Base-by-base conservation (phyloP, 2,888 invertebrate species). In the Xestia c-nigrum region DNA sequence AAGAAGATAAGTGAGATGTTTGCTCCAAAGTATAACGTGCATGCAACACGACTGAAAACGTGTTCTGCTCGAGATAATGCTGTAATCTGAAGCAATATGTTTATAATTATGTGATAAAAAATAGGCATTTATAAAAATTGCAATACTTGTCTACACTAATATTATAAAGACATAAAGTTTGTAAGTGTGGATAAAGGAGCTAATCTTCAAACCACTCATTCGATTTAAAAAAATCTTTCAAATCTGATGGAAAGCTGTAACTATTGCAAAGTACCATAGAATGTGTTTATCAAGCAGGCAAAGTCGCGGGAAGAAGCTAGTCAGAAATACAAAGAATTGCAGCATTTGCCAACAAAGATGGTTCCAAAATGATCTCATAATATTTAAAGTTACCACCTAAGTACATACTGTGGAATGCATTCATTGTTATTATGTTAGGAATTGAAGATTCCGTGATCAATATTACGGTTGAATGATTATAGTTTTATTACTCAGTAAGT, bases 1-100 rank as follows among this genome's bases (percentile, higher is more conserved):
- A 69, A 61, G 19, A 81, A 81, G 70, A 67, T 81, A 70, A 81
- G 57, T 38, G 38, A 47, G 65, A 72, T 65, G 47, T 72, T 82
- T 82, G 55, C 38, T 12, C 40, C 16, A 70, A 55, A 47, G 21
- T 76, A n/a, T n/a, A 61, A 65, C 59, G 83, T 76, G 76, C 52
- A 38, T 4, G 38, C 59, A 40, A 66, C 79, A 43, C 31, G 31
- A 61, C 74, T 46, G 38, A 85, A 80, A 81, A 85, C 59, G 65
- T 70, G 74, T 31, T 31, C 31, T 43, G 64, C 47, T 47, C 16
- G 50, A 81, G 61, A 81, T 66, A 78, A 78, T 52, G 14, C 69
- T 78, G 57, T 57, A 43, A 57, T 67, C 63, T 68, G 43, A 63
- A 55, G 78, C 31, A 65, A 65, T 59, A 78, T 57, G 43, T 78